Base-by-base conservation (phyloP, 2,113 vertebrate species). In the Myiopsitta monachus region DNA sequence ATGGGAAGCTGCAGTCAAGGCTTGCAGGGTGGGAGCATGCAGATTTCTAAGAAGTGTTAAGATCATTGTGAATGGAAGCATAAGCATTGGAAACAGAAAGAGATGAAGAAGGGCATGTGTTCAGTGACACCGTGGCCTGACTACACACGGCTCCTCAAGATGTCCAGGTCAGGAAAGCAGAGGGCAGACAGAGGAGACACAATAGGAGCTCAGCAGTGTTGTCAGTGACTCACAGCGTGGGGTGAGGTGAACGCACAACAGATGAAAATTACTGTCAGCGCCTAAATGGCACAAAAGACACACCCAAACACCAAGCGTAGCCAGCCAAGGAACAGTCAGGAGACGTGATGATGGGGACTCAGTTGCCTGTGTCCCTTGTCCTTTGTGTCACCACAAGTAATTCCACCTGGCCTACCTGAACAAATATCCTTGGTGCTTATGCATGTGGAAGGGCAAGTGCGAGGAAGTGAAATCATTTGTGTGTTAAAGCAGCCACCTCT, bases 201-300 rank as follows among this genome's bases (percentile, higher is more conserved):
- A 2, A 51, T 22, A 46, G 17, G 9, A 44, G 19, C 7, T 24
- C 41, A 83, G n/a, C 49, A 30, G 15, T 3, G 3, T 47, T n/a
- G 51, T 27, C 24, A 19, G 12, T 75, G 57, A 27, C 27, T 85
- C 10, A 19, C 0, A 1, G 41, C 18, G 28, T 63, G 69, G 26
- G 39, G 11, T 22, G 24, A 59, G 24, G 28, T 27, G 52, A 72
- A 49, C 0, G 0, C 0, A 0, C 38, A 36, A 16, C 51, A 59
- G n/a, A 43, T 49, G 14, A 76, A 54, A 41, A n/a, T 33, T 52
- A 26, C 43, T 14, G 2, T 54, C 39, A 8, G 33, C 27, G 76
- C 13, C 19, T 66, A 14, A 81, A 66, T 28, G 43, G 39, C 31
- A 55, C 18, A 13, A 21, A 47, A 51, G 27, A 6, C n/a, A 22